Evolutionary conservation across 2,888 invertebrate species (phyloP), one percentile per base, ranked within the genome.

Genomic region (Cantharis flavilabris): DNA sequence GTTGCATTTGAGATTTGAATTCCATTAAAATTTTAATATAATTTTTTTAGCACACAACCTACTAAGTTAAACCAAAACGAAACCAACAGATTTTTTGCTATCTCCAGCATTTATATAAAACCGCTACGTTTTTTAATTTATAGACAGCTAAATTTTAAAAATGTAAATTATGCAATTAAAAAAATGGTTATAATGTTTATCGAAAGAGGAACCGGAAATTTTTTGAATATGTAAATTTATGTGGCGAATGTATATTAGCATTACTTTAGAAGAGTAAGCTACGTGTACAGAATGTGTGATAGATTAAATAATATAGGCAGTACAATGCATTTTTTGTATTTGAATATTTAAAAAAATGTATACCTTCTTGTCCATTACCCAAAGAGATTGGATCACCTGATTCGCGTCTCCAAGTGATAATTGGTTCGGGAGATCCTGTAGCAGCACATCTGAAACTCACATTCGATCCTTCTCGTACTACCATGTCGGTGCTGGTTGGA

Each of bases 371-470:
- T 49, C 93, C 94, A 82, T 92, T 92, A 72, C 92, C 90, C 70
- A 94, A 87, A 16, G 93, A 92, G 86, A 96, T 95, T 75, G 92
- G 90, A 85, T 93, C 93, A 76, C 94, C 93, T 84, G 94, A 94
- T 88, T 97, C 97, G 81, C 96, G 90, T 81, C 95, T 90, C 97
- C 97, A 98, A 80, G 93, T 94, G 87, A 97, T 96, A 83, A 92
- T 94, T 5, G 97, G 97, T 81, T 92, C 91, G 3, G 97, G 97
- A n/a, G 95, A 95, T 72, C 97, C 96, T 14, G 93, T 95, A 18
- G 97, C 97, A 33, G 96, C 95, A 87, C 97, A 97, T 80, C 93
- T 92, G 76, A 97, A 90, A 84, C 95, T 95, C 78, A 97, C 94
- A 81, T 96, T 94, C 72, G 94, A 94, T 14, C 97, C 96, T 89